A percentile compares a stretch with the other conserved stretches of the same genome.
Conservation (phyloP, 1,140 invertebrate genomes). For the Brachionus plicatilis region DNA sequence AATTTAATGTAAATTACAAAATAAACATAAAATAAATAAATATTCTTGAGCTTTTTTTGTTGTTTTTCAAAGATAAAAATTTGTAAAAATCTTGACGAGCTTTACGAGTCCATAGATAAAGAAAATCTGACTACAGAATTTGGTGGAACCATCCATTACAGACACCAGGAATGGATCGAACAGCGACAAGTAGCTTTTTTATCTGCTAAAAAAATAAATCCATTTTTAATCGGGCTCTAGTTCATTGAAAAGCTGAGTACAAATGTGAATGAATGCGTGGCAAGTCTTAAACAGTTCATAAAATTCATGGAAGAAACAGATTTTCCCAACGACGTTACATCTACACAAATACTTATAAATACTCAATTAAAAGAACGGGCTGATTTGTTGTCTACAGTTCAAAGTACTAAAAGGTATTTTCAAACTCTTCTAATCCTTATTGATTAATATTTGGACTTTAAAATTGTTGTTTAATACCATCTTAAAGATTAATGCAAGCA, state of each 20-base stretch:
- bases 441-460: neutral
- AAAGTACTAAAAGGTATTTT: conserved; percentile 28
- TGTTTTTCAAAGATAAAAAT: conserved; percentile 52
- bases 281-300: conserved; percentile 63
- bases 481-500: neutral
- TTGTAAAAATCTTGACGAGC: conserved; percentile 60
- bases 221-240: conserved; percentile 70
- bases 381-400: conserved; percentile 16
- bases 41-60: neutral
- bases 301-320: conserved; percentile 70
- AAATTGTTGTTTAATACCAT: neutral
- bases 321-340: conserved; percentile 74
- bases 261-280: conserved; percentile 37
- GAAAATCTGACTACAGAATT: conserved; percentile 80
- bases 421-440: neutral
- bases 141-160: conserved; percentile 78
- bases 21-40: neutral
- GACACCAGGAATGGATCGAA: conserved; percentile 90
- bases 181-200: conserved; percentile 72
- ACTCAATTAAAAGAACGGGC: conserved; percentile 29
- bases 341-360: conserved; percentile 62
- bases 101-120: conserved; percentile 76
- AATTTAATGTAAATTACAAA: conserved; percentile 19
- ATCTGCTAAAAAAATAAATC: conserved; percentile 78
- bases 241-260: conserved; percentile 44